Conservation (phyloP, 1,140 invertebrate genomes). For the Drosophila varians region DNA sequence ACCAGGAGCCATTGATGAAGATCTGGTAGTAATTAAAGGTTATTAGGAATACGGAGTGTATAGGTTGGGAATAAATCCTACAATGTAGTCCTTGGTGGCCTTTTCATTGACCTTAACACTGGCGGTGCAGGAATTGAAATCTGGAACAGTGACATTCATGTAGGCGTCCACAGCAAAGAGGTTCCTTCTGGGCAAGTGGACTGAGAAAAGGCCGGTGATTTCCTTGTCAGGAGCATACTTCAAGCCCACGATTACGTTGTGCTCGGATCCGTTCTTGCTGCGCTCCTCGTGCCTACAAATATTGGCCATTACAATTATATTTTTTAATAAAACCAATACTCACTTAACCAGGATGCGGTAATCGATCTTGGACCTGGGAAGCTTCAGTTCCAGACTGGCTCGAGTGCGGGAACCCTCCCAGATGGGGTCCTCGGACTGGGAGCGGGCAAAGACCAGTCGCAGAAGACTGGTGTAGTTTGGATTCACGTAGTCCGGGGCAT, state of each 20-base stretch:
- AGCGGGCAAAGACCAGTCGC: constrained; percentile 85
- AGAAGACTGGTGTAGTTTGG: constrained; percentile 85
- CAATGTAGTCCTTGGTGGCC: constrained; percentile 85
- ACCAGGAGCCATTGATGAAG: constrained; percentile 89
- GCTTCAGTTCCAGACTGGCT: constrained; percentile 75
- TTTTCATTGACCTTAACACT: constrained; percentile 86
- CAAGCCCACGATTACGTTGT: constrained; percentile 76
- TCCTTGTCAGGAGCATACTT: constrained; percentile 85
- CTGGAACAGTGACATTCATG: constrained; percentile 87
- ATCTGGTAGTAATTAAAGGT: constrained; percentile 85
- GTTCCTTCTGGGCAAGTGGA: constrained; percentile 84
- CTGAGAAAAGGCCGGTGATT: constrained; percentile 85
- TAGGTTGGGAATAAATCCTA: constrained; percentile 38
- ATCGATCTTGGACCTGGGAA: constrained; percentile 83
- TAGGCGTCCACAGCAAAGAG: constrained; percentile 86
- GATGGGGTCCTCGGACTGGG: constrained; percentile 77
- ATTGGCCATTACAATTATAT: no score
- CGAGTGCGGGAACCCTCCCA: constrained; percentile 79
- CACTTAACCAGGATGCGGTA: constrained; percentile 83
- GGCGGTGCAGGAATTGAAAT: constrained; percentile 86
- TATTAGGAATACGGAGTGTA: no score
- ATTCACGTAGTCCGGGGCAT: constrained; percentile 76
- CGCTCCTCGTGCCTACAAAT: constrained; percentile 81
- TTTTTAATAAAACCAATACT: no score
- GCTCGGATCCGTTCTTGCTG: constrained; percentile 81